phyloP scores from a whole-genome alignment of 2,797 vertebrate genomes.

The Acropternis orthonyx region DNA sequence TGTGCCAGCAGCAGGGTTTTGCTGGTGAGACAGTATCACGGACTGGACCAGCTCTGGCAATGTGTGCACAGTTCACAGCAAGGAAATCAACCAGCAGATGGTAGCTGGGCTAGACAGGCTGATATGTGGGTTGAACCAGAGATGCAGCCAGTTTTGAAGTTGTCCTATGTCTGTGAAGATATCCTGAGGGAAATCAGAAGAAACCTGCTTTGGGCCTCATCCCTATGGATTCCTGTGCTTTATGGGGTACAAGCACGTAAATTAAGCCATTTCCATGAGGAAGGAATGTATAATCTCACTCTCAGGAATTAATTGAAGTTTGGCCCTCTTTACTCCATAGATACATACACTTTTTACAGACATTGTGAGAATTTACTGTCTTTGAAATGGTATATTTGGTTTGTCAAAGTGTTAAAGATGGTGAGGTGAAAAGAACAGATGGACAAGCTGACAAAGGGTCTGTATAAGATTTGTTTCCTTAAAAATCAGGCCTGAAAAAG shows the following conservation, averaged over 20 bases:
- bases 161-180: not conserved
- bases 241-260: not conserved
- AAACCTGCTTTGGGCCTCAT: not conserved
- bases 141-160: not conserved
- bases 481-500: not conserved
- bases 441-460: not conserved
- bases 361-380: not conserved
- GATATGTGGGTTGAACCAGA: not conserved
- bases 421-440: not conserved
- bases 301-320: not conserved
- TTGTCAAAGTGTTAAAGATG: not conserved
- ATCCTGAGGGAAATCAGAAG: not conserved
- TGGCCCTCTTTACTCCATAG: not conserved
- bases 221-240: not conserved
- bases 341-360: not conserved
- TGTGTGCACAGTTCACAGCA: not conserved
- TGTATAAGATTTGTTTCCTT: not conserved
- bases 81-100: not conserved
- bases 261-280: not conserved
- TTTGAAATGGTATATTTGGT: not conserved
- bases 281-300: not conserved
- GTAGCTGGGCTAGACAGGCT: not conserved
- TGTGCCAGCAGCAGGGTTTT: not conserved
- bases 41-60: not conserved
- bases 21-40: not conserved